phyloP scores from a whole-genome alignment of 2,113 vertebrate genomes.

The Acrocephalus arundinaceus region DNA sequence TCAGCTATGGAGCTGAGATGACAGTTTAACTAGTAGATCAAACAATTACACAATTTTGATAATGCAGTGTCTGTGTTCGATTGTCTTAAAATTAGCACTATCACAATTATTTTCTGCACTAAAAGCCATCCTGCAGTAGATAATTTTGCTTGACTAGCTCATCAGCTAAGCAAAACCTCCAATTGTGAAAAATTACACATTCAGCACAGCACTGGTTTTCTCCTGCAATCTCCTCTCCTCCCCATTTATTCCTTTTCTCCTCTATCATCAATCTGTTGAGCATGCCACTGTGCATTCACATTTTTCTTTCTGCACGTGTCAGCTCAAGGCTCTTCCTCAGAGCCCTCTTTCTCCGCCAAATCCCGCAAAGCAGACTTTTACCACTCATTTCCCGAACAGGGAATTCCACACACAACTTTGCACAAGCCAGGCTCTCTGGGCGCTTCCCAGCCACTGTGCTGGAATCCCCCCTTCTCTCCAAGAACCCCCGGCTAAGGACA shows the following conservation, averaged over 20 bases:
- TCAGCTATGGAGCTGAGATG: background rate
- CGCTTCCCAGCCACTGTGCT: background rate
- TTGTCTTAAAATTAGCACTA: background rate
- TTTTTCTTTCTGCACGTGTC: slow-evolving; percentile 39
- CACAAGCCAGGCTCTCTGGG: background rate
- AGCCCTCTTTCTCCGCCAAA: slow-evolving; percentile 25
- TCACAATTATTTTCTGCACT: background rate
- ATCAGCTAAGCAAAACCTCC: background rate
- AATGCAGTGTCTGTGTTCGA: background rate
- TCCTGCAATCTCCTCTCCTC: background rate
- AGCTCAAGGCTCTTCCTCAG: background rate
- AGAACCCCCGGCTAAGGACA: slow-evolving; percentile 18
- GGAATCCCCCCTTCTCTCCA: background rate
- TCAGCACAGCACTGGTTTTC: background rate
- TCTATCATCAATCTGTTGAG: slow-evolving; percentile 34
- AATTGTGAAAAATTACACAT: background rate
- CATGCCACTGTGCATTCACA: background rate
- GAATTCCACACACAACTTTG: slow-evolving; percentile 48
- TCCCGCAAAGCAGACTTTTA: slow-evolving; percentile 19
- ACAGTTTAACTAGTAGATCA: background rate
- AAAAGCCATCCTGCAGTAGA: background rate
- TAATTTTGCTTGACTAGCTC: background rate
- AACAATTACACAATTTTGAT: background rate
- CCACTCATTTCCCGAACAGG: background rate
- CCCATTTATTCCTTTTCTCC: slow-evolving; percentile 9